phyloP scores from a whole-genome alignment of 1,140 invertebrate genomes.

The Aculops lycopersici region DNA sequence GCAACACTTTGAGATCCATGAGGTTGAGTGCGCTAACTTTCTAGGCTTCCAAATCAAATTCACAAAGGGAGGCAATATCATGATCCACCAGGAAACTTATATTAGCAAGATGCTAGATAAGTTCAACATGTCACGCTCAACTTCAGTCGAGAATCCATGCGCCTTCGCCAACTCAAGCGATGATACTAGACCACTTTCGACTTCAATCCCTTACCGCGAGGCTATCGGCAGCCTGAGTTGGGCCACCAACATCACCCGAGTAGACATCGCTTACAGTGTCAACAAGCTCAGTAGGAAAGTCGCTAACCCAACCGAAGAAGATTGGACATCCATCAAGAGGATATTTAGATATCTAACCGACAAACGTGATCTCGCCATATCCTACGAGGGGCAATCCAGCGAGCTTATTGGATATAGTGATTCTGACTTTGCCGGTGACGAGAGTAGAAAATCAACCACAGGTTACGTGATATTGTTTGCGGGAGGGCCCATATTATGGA shows the following conservation, averaged over 20 bases:
- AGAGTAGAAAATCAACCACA: conserved; percentile 12
- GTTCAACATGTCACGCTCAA: neutral
- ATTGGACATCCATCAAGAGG: conserved; percentile 14
- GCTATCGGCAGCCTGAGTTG: neutral
- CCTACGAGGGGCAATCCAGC: conserved; percentile 8
- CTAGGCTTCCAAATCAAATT: neutral
- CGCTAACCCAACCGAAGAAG: conserved; percentile 5
- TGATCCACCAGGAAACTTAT: neutral
- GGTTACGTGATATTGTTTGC: conserved; percentile 14
- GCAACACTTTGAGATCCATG: neutral
- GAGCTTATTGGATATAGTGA: neutral
- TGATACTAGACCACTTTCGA: neutral
- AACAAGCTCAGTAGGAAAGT: neutral
- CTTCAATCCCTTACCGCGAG: neutral
- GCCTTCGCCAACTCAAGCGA: neutral
- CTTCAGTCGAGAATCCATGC: neutral
- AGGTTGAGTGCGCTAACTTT: neutral
- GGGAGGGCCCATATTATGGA: conserved; percentile 12
- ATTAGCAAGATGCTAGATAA: neutral
- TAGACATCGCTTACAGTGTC: neutral
- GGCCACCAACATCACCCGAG: neutral
- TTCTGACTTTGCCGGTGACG: conserved; percentile 1
- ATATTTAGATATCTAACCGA: conserved; percentile 8
- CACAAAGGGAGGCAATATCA: neutral
- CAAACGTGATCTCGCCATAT: conserved; percentile 12